Evolutionary conservation across 35 echinoderm and acorn worm species (phyloP), one percentile per base, ranked within the genome.

Genomic region (Holothuria glaberrima): DNA sequence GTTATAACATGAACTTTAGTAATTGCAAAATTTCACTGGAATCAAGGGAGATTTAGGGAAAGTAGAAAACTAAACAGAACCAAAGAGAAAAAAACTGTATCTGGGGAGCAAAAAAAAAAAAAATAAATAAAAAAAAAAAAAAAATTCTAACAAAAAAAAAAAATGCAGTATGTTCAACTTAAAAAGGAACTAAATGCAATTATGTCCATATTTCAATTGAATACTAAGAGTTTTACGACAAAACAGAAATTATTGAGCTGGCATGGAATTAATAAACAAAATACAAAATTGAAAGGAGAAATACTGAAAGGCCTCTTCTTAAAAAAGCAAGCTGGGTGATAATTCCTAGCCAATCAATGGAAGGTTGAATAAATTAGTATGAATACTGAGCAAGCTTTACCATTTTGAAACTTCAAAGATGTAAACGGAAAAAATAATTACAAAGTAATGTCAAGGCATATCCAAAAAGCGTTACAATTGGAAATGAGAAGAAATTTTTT

Each of bases 291-390:
- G 85, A 87, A 87, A 87, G 60, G 62, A 67, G 67, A 87, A 87
- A 87, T 87, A 87, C 85, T 87, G 85, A 87, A 87, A 87, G 85
- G 85, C 85, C 60, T 87, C 65, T 52, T 87, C 27, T 68, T 36
- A 84, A 60, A 58, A 38, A 84, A 59, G 59, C 65, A 54, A 67
- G 61, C 60, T 69, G 60, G 85, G 32, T 87, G 58, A 84, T 84
- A 36, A 48, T 48, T 84, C 80, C 80, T 84, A 84, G 59, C 57
- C 59, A 87, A 87, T 87, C 85, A 87, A 30, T 87, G 85, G 85
- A 87, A 87, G 80, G 80, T 63, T 87, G 85, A 87, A 87, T 87
- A 87, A 87, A 87, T 87, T 69, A 87, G 59, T 84, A 69, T 87
- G 85, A 87, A 87, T 87, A 87, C 85, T 87, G 85, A 69, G 85